Conservation (phyloP, 2,888 invertebrate species). For the Tridacna crocea region DNA sequence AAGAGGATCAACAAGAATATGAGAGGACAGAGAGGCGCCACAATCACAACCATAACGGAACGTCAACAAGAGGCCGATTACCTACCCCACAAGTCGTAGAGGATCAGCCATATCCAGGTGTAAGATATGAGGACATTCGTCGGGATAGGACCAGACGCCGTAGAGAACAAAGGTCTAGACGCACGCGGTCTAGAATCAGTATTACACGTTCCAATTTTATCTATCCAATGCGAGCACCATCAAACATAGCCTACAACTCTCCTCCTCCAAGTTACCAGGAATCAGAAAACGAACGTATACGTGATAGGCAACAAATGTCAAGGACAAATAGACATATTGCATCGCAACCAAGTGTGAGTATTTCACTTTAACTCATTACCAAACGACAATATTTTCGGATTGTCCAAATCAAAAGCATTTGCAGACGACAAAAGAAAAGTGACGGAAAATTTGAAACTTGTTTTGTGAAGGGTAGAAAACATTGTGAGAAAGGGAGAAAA, state of each 20-base stretch:
- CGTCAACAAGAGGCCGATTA: slow-evolving; percentile 29
- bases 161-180: slow-evolving; percentile 34
- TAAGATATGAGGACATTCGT: slow-evolving; percentile 47
- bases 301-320: not conserved
- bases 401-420: no score
- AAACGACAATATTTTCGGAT: no score
- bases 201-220: slow-evolving; percentile 62
- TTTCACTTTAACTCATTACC: no score
- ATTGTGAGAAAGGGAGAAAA: no score
- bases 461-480: no score
- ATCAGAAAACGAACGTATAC: not conserved
- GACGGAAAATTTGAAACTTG: no score
- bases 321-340: not conserved
- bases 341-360: not conserved
- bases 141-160: slow-evolving; percentile 30
- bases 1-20: slow-evolving; percentile 31
- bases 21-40: slow-evolving; percentile 17
- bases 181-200: slow-evolving; percentile 51
- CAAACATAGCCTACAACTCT: slow-evolving; percentile 61
- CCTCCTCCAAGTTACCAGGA: slow-evolving; percentile 61
- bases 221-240: slow-evolving; percentile 68
- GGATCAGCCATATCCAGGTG: slow-evolving; percentile 56
- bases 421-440: no score
- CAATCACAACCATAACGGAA: not conserved
- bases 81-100: slow-evolving; percentile 52